Evolutionary conservation across 2,888 invertebrate genomes (phyloP), one percentile per base, ranked within the genome.

Genomic region (Pterostichus madidus): DNA sequence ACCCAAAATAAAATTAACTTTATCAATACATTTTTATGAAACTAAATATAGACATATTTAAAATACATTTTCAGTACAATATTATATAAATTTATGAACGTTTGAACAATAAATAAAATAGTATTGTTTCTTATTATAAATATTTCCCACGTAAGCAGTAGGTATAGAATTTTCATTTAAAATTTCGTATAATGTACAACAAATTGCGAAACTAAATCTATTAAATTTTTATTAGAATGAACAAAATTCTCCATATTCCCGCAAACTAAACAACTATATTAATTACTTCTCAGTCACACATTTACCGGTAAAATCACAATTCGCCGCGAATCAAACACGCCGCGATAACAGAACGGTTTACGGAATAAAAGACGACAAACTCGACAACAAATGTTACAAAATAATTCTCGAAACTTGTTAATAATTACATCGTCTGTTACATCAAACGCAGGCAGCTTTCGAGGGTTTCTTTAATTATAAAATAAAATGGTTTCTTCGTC

Each of bases 391-490:
- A 35, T 32, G 68, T 68, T 68, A 68, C 68, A 71, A 71, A 71
- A 71, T 71, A 71, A 71, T 71, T 71, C 71, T 75, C 17, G 52
- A 75, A 75, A 75, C 52, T 75, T 52, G 75, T 75, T 75, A 75
- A 75, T 75, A 75, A 75, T 75, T 75, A 77, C 76, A 76, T 76
- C 44, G 61, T 39, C 46, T 35, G 59, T 35, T 17, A 71, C 59
- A 81, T 81, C 81, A 81, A 81, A 81, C 75, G 81, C 75, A 61
- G 68, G 17, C 17, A n/a, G 81, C 24, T 61, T 73, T 75, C 75
- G 49, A 81, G 83, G 88, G 88, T 86, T 88, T 88, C 88, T 84
- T 86, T 88, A 89, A 89, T 89, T 89, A 88, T 86, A 87, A 88
- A 87, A 87, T 86, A 86, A 87, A 88, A 88, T 87, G 86, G 86